Evolutionary conservation across 2,888 invertebrate genomes (phyloP).

Genomic region (Lamellibrachia columna): DNA sequence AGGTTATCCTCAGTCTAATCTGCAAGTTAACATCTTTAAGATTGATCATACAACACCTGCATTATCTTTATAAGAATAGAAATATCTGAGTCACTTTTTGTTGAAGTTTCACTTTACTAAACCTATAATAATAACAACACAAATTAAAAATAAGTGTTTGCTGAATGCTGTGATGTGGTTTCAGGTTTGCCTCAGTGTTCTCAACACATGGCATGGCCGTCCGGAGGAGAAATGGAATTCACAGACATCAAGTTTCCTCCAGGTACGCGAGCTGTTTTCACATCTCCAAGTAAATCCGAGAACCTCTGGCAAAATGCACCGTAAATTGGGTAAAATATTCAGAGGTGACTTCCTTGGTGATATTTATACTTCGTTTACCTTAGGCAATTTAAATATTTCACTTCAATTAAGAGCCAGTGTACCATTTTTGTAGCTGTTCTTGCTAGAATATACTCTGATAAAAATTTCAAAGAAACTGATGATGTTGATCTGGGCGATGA

Average conservation of each 20-base stretch:
- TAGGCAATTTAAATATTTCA: not conserved
- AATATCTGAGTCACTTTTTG: not conserved
- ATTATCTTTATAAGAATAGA: not conserved
- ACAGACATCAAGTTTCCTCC: constrained; percentile 90
- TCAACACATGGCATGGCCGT: constrained; percentile 96
- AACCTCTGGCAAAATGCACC: not conserved
- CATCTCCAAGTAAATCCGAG: not conserved
- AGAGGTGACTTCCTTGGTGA: no score
- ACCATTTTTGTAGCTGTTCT: not conserved
- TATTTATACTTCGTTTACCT: no score
- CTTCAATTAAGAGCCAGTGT: not conserved
- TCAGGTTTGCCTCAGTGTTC: constrained; percentile 82
- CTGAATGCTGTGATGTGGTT: constrained; percentile 25
- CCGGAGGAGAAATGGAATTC: constrained; percentile 98
- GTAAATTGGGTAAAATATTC: no score
- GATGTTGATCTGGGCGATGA: no score
- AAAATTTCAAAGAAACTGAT: no score
- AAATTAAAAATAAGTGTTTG: not conserved
- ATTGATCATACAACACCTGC: not conserved
- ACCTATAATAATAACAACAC: no score
- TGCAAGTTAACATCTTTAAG: not conserved
- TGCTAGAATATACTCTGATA: not conserved
- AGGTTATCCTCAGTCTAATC: constrained; percentile 14
- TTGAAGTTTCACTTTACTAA: no score
- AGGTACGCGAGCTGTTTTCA: constrained; percentile 58